These are phyloP conservation scores for Eristalis intricaria DNA, from an alignment of 2,888 invertebrate species.

Conservation along the genomic window DNA sequence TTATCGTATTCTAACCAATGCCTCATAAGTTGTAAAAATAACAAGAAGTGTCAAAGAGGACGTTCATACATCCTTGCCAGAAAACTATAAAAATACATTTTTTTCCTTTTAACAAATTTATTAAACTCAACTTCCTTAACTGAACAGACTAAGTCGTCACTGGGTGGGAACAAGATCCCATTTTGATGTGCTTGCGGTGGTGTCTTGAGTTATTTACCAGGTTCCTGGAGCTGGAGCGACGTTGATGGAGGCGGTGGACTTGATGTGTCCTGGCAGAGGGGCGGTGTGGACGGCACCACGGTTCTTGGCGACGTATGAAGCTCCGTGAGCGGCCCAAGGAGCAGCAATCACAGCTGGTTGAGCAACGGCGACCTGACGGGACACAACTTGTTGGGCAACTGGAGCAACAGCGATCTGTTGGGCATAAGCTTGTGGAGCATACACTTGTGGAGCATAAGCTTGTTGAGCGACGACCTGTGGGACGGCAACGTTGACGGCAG, in stretches of 20 bases:
- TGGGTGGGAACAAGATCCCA: no score
- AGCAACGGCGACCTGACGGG: slow-evolving; percentile 72
- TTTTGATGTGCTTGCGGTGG: not conserved
- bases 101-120: no score
- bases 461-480: not conserved
- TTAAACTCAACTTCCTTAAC: no score
- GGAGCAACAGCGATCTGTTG: not conserved
- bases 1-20: no score
- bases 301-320: slow-evolving; percentile 77
- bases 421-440: not conserved
- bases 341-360: slow-evolving; percentile 79
- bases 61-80: no score
- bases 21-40: no score
- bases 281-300: slow-evolving; percentile 78
- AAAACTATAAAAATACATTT: no score
- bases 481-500: slow-evolving; percentile 63
- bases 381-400: slow-evolving; percentile 3
- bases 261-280: slow-evolving; percentile 77
- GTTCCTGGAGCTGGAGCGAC: slow-evolving; percentile 78
- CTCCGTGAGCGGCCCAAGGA: slow-evolving; percentile 77
- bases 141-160: no score
- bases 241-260: slow-evolving; percentile 77
- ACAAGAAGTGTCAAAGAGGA: no score
- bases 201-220: slow-evolving; percentile 25
- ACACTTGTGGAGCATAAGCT: not conserved